Conservation (phyloP, 2,113 vertebrate species). For the Cololabis saira region DNA sequence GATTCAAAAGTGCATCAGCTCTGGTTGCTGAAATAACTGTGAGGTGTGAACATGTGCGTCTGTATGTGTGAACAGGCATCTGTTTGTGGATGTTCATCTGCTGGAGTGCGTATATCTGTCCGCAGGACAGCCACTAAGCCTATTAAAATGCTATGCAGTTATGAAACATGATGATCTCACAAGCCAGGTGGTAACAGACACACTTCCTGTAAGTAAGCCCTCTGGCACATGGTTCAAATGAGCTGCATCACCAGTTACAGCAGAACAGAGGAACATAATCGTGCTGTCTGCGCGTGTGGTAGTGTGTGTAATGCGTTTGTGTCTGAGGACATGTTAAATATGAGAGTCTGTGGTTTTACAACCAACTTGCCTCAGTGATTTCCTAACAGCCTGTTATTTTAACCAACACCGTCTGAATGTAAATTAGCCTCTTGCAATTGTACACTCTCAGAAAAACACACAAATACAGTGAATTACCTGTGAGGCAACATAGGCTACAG, state of each 20-base stretch:
- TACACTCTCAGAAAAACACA: not conserved
- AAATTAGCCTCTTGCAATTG: constrained; percentile 20
- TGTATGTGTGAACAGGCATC: not conserved
- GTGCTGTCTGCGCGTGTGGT: not conserved
- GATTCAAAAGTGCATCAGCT: not conserved
- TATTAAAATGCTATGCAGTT: constrained; percentile 42
- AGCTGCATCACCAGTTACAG: constrained; percentile 15
- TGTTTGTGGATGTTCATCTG: constrained; percentile 16
- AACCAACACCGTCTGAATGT: constrained; percentile 27
- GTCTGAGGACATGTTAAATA: constrained; percentile 28
- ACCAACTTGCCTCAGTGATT: constrained; percentile 23
- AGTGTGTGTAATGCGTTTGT: constrained; percentile 14
- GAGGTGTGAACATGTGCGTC: not conserved
- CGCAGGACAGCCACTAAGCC: constrained; percentile 32
- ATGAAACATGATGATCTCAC: constrained; percentile 59
- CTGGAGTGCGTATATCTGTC: constrained; percentile 7
- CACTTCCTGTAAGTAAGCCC: constrained; percentile 40
- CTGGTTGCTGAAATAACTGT: not conserved
- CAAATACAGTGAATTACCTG: constrained; percentile 26
- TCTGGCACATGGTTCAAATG: constrained; percentile 12
- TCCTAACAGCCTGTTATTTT: constrained; percentile 45
- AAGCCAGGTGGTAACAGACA: constrained; percentile 41
- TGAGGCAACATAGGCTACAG: constrained; percentile 24
- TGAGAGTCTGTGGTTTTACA: constrained; percentile 46
- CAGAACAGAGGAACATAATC: constrained; percentile 14